Evolutionary conservation across 1,140 invertebrate species (phyloP).

Genomic region (Aphaenogaster ashmeadi): DNA sequence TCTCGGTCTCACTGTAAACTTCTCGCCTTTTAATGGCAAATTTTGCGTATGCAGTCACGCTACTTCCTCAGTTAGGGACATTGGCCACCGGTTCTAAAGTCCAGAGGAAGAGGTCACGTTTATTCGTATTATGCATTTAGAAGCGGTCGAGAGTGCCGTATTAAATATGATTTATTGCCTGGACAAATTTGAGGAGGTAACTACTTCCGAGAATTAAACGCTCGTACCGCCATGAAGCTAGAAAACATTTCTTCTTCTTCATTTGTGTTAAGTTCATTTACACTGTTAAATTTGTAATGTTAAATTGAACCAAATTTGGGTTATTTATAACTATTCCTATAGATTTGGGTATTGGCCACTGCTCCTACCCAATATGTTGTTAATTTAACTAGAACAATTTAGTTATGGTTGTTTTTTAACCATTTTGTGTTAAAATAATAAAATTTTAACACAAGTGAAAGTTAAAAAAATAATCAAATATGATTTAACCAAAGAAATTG

Average conservation of each 20-base stretch:
- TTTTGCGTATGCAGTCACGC: slow-evolving; percentile 31
- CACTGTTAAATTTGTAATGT: no score
- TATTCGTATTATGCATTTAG: slow-evolving; percentile 31
- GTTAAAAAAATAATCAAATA: no score
- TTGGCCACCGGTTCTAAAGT: slow-evolving; percentile 12
- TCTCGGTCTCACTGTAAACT: slow-evolving; percentile 4
- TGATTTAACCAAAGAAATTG: no score
- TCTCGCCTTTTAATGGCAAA: slow-evolving; percentile 28
- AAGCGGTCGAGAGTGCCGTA: not conserved
- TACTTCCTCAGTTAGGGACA: slow-evolving; percentile 29
- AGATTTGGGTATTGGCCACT: no score
- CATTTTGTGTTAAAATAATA: no score
- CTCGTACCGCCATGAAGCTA: not conserved
- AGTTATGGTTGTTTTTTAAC: no score
- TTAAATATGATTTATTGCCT: slow-evolving; percentile 35
- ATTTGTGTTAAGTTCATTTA: not conserved
- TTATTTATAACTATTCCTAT: no score
- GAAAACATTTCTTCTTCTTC: not conserved
- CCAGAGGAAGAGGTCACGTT: slow-evolving; percentile 30
- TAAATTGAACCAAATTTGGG: no score
- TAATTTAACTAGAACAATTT: no score
- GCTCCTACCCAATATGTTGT: no score
- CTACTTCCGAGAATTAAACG: not conserved
- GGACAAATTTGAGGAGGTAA: slow-evolving; percentile 10
- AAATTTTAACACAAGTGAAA: no score